Conservation (phyloP, 2,888 invertebrate genomes). For the Andrena bucephala region DNA sequence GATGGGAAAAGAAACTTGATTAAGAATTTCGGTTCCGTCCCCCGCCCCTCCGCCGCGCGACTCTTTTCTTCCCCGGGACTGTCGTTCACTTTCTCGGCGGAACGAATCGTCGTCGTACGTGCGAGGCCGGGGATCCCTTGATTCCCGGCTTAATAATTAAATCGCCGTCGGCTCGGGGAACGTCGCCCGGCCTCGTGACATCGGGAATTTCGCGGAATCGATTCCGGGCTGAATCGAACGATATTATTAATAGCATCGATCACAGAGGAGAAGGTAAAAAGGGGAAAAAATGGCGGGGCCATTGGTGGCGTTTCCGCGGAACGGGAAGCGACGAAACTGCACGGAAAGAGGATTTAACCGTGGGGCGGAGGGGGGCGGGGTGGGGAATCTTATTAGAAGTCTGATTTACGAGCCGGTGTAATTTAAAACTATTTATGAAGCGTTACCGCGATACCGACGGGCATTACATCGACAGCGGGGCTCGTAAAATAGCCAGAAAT, state of each 20-base stretch:
- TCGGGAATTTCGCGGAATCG: neutral
- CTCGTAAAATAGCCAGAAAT: constrained; percentile 16
- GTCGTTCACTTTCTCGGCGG: neutral
- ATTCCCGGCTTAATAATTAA: constrained; percentile 24
- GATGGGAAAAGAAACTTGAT: constrained; percentile 73
- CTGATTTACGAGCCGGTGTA: constrained; percentile 49
- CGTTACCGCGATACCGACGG: constrained; percentile 31
- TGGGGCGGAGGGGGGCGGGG: neutral
- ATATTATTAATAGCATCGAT: constrained; percentile 2
- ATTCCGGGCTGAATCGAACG: neutral
- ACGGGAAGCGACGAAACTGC: constrained; percentile 10
- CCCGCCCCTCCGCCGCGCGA: neutral
- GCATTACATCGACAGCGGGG: constrained; percentile 23
- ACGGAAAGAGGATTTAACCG: constrained; percentile 35
- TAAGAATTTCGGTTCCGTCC: constrained; percentile 65
- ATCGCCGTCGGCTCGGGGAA: neutral
- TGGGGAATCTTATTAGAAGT: constrained; percentile 38
- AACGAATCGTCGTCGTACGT: constrained; percentile 27
- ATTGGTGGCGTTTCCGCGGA: neutral
- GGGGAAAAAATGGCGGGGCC: neutral
- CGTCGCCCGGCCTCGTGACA: neutral
- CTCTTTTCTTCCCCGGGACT: neutral
- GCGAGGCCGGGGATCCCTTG: neutral
- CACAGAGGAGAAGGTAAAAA: neutral
- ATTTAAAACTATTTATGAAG: constrained; percentile 56